These are phyloP conservation scores for Onthophagus sagittarius DNA, from an alignment of 2,888 invertebrate genomes.

Conservation along the genomic window DNA sequence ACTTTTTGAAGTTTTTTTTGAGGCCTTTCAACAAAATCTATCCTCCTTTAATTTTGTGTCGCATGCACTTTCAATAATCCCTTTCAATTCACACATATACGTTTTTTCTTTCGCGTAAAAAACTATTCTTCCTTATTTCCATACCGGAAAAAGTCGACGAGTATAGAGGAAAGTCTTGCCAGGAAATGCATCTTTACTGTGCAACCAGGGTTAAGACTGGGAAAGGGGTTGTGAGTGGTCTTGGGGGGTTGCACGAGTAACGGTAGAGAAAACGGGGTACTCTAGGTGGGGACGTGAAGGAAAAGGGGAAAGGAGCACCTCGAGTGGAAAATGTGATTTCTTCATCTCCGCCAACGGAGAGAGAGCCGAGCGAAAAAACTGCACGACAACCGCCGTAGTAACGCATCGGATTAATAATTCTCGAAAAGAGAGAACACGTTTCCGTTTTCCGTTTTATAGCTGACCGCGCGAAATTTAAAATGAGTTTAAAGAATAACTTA, in stretches of 20 bases:
- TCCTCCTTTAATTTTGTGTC: no score
- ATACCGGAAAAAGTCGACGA: not conserved
- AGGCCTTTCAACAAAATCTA: no score
- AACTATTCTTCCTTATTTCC: slow-evolving; percentile 5
- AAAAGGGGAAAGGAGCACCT: slow-evolving; percentile 35
- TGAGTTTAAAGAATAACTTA: not conserved
- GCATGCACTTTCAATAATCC: not conserved
- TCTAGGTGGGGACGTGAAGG: not conserved
- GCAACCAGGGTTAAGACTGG: slow-evolving; percentile 43
- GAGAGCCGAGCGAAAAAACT: not conserved
- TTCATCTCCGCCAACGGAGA: slow-evolving; percentile 40
- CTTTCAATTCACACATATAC: not conserved
- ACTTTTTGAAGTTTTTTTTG: no score
- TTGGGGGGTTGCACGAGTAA: slow-evolving; percentile 36
- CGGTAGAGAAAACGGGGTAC: slow-evolving; percentile 20
- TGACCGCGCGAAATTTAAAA: not conserved
- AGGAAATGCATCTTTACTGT: slow-evolving; percentile 42
- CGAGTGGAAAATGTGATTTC: slow-evolving; percentile 51
- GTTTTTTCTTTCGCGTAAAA: no score
- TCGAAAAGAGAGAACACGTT: not conserved
- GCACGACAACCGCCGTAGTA: not conserved
- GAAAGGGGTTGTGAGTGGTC: slow-evolving; percentile 47
- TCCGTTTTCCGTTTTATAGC: not conserved
- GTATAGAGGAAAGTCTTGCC: slow-evolving; percentile 17
- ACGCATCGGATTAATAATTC: not conserved